Conservation (phyloP, 2,113 vertebrate species). For the Dicentrarchus labrax region DNA sequence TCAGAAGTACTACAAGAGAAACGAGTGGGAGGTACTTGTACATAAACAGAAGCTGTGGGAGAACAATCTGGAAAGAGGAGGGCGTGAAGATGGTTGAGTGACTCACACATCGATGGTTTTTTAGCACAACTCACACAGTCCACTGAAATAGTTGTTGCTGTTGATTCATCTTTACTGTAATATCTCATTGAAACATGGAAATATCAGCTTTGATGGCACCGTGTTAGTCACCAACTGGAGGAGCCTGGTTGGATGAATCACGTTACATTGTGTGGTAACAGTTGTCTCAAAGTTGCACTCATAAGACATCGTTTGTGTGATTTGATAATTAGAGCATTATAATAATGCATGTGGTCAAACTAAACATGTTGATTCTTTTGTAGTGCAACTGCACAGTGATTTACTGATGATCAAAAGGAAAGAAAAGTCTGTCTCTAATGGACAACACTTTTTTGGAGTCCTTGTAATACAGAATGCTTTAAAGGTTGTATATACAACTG, state of each 20-base stretch:
- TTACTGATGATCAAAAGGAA: neutral
- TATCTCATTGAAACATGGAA: neutral
- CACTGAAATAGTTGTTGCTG: neutral
- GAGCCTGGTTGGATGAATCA: conserved; percentile 10
- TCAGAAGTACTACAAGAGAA: conserved; percentile 4
- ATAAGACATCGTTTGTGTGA: neutral
- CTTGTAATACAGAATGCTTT: neutral
- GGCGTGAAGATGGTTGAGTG: conserved; percentile 23
- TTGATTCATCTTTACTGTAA: conserved; percentile 8
- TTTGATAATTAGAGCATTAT: neutral
- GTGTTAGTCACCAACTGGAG: neutral
- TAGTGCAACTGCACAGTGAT: neutral
- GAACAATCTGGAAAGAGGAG: conserved; percentile 40
- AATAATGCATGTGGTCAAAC: neutral
- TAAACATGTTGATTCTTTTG: neutral
- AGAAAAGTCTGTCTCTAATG: neutral
- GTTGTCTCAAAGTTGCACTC: neutral
- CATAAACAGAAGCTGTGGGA: conserved; percentile 27
- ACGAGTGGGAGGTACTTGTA: conserved; percentile 11
- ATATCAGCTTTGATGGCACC: conserved; percentile 8
- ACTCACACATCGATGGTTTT: conserved; percentile 34
- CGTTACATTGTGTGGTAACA: neutral
- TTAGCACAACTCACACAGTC: conserved; percentile 1
- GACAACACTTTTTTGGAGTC: neutral
- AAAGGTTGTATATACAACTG: too few species aligned